Evolutionary conservation across 2,888 invertebrate species (phyloP).

Genomic region (Sicus ferrugineus): DNA sequence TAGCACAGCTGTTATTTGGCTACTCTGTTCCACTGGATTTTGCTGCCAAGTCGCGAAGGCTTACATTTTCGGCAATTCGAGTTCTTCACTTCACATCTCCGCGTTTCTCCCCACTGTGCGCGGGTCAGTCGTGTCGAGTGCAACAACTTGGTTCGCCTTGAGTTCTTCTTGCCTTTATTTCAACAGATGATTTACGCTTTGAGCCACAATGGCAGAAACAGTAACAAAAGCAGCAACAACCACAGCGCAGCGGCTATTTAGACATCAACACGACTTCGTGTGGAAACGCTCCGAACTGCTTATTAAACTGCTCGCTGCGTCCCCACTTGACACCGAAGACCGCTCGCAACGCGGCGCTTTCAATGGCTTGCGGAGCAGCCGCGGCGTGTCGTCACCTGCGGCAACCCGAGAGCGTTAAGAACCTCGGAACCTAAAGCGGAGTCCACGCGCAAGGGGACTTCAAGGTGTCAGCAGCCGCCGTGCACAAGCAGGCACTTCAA

Average conservation of each 20-base stretch:
- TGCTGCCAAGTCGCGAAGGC: too few relatives aligned
- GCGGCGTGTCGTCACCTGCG: neutral
- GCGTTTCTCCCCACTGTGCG: conserved; percentile 13
- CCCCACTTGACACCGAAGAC: neutral
- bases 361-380: neutral
- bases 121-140: neutral
- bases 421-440: neutral
- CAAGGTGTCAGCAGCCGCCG: neutral
- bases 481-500: too few relatives aligned
- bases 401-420: neutral
- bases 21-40: too few relatives aligned
- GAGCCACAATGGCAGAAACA: neutral
- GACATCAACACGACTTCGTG: conserved; percentile 36
- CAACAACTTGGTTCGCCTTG: neutral
- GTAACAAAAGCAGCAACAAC: conserved; percentile 37
- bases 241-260: conserved; percentile 26
- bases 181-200: neutral
- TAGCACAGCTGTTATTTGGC: too few relatives aligned
- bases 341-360: neutral
- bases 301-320: neutral
- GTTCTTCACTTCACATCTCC: too few relatives aligned
- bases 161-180: neutral
- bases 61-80: too few relatives aligned
- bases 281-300: neutral
- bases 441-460: neutral